A percentile compares a stretch with the other conserved stretches of the same genome.
Conservation (phyloP, 37 sponge, comb jelly and placozoan species). For the Cladorhizidae sp. region DNA sequence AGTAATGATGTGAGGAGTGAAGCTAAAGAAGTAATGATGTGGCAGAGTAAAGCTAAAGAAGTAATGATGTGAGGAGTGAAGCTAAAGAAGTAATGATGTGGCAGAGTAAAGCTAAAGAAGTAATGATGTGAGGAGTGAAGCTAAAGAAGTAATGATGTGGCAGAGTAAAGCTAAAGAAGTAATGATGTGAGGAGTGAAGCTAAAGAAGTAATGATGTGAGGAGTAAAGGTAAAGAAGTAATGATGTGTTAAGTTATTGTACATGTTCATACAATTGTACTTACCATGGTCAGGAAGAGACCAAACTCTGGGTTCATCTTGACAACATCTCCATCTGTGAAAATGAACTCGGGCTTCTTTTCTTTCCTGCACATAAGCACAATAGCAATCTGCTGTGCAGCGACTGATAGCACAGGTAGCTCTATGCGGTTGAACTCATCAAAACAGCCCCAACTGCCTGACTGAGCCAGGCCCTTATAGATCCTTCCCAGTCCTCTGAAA, state of each 20-base stretch:
- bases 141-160: no score
- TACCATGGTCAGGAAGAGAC: conserved; percentile 97
- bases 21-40: no score
- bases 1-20: no score
- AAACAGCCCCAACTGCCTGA: conserved; percentile 99
- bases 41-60: no score
- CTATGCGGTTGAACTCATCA: conserved; percentile 99
- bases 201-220: no score
- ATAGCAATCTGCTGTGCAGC: conserved; percentile 99
- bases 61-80: conserved; percentile 2
- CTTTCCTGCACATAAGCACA: conserved; percentile 94
- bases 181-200: background rate
- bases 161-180: background rate
- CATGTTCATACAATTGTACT: conserved; percentile 16
- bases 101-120: no score
- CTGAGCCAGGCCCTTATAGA: conserved; percentile 99
- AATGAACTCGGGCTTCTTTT: conserved; percentile 93
- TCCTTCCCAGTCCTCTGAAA: conserved; percentile 96
- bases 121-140: no score
- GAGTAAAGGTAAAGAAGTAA: background rate
- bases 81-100: no score
- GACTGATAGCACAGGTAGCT: conserved; percentile 97
- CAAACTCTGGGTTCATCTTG: conserved; percentile 94
- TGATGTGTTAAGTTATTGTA: background rate
- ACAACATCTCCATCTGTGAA: conserved; percentile 98